Base-by-base conservation (phyloP, 1,140 invertebrate genomes). In the Drosophila ananassae region DNA sequence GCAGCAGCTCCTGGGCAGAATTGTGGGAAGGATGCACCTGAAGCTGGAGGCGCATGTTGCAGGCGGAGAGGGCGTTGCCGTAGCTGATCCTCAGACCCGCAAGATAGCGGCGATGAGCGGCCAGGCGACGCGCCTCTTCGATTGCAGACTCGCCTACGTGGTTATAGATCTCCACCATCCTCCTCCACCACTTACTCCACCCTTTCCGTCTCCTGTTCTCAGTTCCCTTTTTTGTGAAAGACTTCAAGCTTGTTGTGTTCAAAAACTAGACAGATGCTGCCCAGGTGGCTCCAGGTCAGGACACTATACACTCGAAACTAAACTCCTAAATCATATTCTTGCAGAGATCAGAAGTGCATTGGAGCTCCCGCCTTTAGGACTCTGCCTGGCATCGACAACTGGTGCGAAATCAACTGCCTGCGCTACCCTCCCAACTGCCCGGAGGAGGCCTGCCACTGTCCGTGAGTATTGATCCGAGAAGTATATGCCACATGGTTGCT, bases 381-480 rank as follows among this genome's bases (percentile, higher is more conserved):
- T 13, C 93, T 96, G 61, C 95, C 95, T 9, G 96, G 96, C 22
- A 96, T 97, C 93, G 93, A 94, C 58, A 93, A 94, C 58, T 98
- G 96, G 96, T 97, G 97, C 87, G 95, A 96, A 92, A 94, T 92
- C 13, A 97, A 97, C 92, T 98, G 97, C 72, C 92, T 97, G 50
- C 94, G 95, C 34, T 97, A 97, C 91, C 96, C 96, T 13, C 96
- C 96, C 2, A 96, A 97, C 90, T 98, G 97, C 91, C 96, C 96
- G 0, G 91, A 93, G 21, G 91, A 93, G 7, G 92, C 96, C 8
- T 98, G 97, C 69, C 92, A 94, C 47, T 98, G 97, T 83, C 96
- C 96, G 96, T 97, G 93, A 96, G 96, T 95, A 92, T 12, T 48
- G 50, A 50, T 37, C 17, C n/a, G 37, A 5, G 13, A 2, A 52